Percentiles rank a stretch among this genome's conserved stretches.
Conservation (phyloP, 2,888 invertebrate genomes). For the Empis stercorea region DNA sequence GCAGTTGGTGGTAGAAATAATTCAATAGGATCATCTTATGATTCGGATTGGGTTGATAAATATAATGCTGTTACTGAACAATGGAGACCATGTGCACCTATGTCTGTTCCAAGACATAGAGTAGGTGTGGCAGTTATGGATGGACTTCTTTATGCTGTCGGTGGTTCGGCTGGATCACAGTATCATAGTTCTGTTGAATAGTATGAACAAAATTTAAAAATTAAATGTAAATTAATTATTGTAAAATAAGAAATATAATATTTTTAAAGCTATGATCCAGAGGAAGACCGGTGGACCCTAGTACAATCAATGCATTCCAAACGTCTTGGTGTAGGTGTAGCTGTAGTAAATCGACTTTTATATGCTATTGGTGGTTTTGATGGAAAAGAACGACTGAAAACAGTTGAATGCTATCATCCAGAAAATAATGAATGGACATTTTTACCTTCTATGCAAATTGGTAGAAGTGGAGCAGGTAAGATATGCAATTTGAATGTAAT, state of each 20-base stretch:
- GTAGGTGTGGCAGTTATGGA: conserved; percentile 92
- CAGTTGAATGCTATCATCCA: conserved; percentile 86
- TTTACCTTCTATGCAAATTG: conserved; percentile 62
- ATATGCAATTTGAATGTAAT: no score
- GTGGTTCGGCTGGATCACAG: conserved; percentile 74
- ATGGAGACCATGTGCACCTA: conserved; percentile 77
- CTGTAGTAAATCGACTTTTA: conserved; percentile 62
- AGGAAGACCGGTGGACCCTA: conserved; percentile 65
- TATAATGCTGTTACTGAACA: conserved; percentile 77
- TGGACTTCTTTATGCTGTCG: conserved; percentile 79
- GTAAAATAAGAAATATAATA: background rate
- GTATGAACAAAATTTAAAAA: conserved; percentile 38
- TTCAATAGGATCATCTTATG: conserved; percentile 74
- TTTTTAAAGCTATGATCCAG: conserved; percentile 65
- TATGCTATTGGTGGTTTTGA: conserved; percentile 86
- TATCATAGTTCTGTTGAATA: conserved; percentile 84
- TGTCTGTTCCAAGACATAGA: conserved; percentile 78
- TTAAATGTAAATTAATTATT: background rate
- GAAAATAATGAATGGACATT: conserved; percentile 82
- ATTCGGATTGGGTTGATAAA: conserved; percentile 66
- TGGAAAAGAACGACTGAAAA: conserved; percentile 59
- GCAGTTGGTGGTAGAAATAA: conserved; percentile 89
- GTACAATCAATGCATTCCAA: conserved; percentile 63
- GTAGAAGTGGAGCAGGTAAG: conserved; percentile 72
- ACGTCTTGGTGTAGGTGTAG: conserved; percentile 68